phyloP scores from a whole-genome alignment of 1,140 invertebrate species.

The Delia radicum region DNA sequence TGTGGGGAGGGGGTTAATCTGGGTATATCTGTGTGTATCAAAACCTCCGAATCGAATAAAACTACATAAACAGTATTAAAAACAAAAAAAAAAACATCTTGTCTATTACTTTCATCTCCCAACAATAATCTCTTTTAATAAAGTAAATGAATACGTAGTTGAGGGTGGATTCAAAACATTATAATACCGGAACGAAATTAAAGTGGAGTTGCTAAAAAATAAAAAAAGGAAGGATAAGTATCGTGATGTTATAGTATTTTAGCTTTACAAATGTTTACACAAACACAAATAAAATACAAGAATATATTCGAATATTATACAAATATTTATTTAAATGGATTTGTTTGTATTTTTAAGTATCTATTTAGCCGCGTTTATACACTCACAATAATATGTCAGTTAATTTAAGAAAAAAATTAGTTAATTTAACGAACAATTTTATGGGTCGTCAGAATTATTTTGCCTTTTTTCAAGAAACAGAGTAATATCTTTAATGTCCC shows the following conservation, averaged over 20 bases:
- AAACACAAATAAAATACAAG: not conserved
- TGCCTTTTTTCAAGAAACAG: too few species aligned
- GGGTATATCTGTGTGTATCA: not conserved
- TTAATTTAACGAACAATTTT: too few species aligned
- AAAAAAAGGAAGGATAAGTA: not conserved
- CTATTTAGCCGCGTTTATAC: not conserved
- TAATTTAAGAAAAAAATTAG: too few species aligned
- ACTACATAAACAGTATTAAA: not conserved
- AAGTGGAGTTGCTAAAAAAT: not conserved
- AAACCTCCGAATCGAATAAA: not conserved
- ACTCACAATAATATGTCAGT: not conserved
- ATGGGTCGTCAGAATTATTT: too few species aligned
- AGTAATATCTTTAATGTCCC: too few species aligned
- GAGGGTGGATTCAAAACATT: not conserved
- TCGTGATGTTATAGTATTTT: too few species aligned
- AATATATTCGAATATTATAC: not conserved
- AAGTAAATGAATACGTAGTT: not conserved
- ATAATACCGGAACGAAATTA: conserved; percentile 4
- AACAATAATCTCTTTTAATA: not conserved
- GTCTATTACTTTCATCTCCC: not conserved
- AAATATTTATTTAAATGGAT: not conserved
- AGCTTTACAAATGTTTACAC: not conserved
- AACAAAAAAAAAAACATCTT: not conserved
- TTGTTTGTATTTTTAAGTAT: not conserved
- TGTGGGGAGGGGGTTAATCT: not conserved